These are phyloP conservation scores for Aix galericulata DNA, from an alignment of 2,113 vertebrate genomes.

Conservation along the genomic window DNA sequence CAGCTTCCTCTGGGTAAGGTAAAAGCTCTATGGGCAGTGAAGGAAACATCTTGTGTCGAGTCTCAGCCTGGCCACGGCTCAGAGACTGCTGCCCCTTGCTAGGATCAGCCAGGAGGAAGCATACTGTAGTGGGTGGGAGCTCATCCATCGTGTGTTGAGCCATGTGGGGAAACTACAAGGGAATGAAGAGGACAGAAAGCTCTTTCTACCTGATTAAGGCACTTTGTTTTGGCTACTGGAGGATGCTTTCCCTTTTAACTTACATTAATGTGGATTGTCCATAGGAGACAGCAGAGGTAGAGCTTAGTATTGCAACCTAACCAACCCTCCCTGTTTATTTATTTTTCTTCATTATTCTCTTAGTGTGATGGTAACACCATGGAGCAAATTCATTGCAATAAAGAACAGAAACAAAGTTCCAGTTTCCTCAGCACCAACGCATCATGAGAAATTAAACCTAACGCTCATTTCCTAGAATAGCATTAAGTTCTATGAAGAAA, in stretches of 20 bases:
- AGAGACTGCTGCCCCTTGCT: neutral
- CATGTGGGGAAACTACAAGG: neutral
- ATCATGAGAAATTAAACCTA: slow-evolving; percentile 45
- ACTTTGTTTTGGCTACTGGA: neutral
- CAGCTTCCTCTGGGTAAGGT: neutral
- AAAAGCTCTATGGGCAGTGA: neutral
- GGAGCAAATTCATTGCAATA: neutral
- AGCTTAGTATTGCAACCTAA: neutral
- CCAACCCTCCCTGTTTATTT: neutral
- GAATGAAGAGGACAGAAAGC: neutral
- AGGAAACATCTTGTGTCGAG: neutral
- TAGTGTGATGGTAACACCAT: neutral
- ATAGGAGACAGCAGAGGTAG: neutral
- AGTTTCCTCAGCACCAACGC: slow-evolving; percentile 16
- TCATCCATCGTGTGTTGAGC: neutral
- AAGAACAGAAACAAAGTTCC: neutral
- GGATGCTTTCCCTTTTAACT: neutral
- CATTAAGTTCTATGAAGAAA: slow-evolving; percentile 55
- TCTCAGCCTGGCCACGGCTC: neutral
- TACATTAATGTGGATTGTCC: neutral
- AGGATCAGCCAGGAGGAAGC: neutral
- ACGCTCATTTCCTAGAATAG: slow-evolving; percentile 48
- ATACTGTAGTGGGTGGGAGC: neutral
- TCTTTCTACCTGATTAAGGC: neutral
- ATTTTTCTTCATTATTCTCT: neutral